Evolutionary conservation across 2,797 vertebrate species (phyloP), one percentile per base, ranked within the genome.

Genomic region (Naso thynnoides): DNA sequence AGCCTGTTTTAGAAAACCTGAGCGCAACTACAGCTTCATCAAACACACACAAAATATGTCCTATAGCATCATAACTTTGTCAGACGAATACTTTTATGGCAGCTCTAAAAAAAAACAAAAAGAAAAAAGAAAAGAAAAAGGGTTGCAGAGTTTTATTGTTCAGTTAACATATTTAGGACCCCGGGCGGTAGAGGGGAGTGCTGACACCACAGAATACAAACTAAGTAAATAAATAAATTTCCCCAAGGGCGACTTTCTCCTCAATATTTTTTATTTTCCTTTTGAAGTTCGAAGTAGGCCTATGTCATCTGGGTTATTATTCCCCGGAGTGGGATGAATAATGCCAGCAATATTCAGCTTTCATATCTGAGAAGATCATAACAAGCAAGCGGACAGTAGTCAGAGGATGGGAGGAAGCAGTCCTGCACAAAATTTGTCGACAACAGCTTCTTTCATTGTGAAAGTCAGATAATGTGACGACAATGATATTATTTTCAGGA

Each of bases 221-320:
- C 57, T 53, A 81, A 81, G 79, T 73, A 80, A 87, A 86, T 80
- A 89, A 84, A 88, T 77, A 79, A 70, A 73, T 81, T 76, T 79
- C 86, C 83, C 77, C 61, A 52, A 73, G 75, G 87, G 75, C 36
- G 5, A 61, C 64, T 75, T 85, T 65, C 66, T 61, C 61, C 70
- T 73, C 75, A 70, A 80, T 80, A 68, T 72, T 63, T 78, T 81
- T 88, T 88, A 85, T 90, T 88, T 83, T 50, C 70, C 86, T 80
- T 81, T 79, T 73, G 31, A 63, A 36, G 41, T 81, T 84, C 1
- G 7, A 80, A 74, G 63, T 75, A 36, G 33, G 33, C 33, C 33
- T 36, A 26, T 81, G 76, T 77, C 76, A 58, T 53, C 67, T 52
- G 61, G 78, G 79, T 89, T 91, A 87, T 88, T 89, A 70, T 83